Base-by-base conservation (phyloP, 2,888 invertebrate species). In the Phania funesta region DNA sequence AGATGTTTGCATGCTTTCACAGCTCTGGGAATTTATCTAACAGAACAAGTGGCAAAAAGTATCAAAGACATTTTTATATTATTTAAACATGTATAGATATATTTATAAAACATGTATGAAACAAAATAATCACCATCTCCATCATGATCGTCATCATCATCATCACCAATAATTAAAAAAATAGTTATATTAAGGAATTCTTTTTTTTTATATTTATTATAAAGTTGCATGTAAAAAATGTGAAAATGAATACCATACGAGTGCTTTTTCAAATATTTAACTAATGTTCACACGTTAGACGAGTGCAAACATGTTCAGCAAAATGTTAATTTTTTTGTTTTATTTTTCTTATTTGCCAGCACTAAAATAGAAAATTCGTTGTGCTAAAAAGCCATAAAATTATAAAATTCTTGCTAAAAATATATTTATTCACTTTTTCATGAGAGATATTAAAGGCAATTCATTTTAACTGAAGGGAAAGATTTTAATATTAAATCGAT, bases 271-370 rank as follows among this genome's bases (percentile, higher is more conserved):
- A 11, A 50, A 20, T 52, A 52, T 74, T 32, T 54, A 32, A n/a
- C 56, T 18, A 56, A 68, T 62, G 56, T 80, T 80, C 70, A 58
- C 75, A 70, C 56, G 64, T 70, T 64, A 58, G 70, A 70, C n/a
- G n/a, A n/a, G n/a, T n/a, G n/a, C 22, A 80, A 74, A 68, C 35
- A 67, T 60, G 20, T 48, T 8, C 11, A 71, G n/a, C n/a, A 60
- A 9, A 41, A 67, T 22, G 20, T 50, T 48, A n/a, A 38, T 38
- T 35, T n/a, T 48, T 38, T n/a, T 54, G 18, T 7, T 32, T 32
- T 18, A 4, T 13, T 41, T 13, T 22, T 46, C 13, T 35, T 35
- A 70, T 35, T n/a, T 32, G 24, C 46, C 58, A 58, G 2, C 58
- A n/a, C 3, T 20, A 20, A 18, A 38, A 24, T 16, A 5, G 0